Percentiles rank a stretch among this genome's conserved stretches.
phyloP scores from a whole-genome alignment of 2,888 invertebrate species.

The Drosophila picticornis region DNA sequence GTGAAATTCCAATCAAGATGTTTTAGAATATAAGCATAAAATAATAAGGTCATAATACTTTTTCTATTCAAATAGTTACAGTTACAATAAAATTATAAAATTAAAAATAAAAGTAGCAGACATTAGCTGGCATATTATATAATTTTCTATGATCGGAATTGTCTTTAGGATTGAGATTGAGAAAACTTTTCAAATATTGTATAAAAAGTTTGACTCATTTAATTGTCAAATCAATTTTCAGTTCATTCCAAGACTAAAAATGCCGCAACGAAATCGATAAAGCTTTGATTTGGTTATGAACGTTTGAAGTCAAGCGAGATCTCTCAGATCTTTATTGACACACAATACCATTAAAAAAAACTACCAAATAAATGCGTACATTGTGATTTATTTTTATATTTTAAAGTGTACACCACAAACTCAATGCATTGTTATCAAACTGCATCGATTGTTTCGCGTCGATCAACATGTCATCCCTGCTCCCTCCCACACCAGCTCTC shows the following conservation, averaged over 20 bases:
- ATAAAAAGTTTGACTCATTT: background rate
- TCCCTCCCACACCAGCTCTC: background rate
- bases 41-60: background rate
- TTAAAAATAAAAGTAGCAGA: background rate
- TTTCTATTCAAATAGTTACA: background rate
- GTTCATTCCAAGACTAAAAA: background rate
- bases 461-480: slow-evolving; percentile 33
- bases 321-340: background rate
- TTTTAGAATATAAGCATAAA: background rate
- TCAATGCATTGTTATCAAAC: slow-evolving; percentile 30
- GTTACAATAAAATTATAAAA: background rate
- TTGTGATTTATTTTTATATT: background rate
- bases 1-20: background rate
- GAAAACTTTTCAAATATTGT: background rate
- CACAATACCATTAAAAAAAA: background rate
- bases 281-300: background rate
- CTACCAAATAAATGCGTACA: background rate
- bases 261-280: background rate
- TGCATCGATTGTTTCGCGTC: slow-evolving; percentile 16
- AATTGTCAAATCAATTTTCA: background rate
- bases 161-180: background rate
- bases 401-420: slow-evolving; percentile 7
- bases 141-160: background rate
- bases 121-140: background rate
- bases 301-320: background rate